Base-by-base conservation (phyloP, 2,797 vertebrate genomes). In the Tokudaia tokunoshimensis region DNA sequence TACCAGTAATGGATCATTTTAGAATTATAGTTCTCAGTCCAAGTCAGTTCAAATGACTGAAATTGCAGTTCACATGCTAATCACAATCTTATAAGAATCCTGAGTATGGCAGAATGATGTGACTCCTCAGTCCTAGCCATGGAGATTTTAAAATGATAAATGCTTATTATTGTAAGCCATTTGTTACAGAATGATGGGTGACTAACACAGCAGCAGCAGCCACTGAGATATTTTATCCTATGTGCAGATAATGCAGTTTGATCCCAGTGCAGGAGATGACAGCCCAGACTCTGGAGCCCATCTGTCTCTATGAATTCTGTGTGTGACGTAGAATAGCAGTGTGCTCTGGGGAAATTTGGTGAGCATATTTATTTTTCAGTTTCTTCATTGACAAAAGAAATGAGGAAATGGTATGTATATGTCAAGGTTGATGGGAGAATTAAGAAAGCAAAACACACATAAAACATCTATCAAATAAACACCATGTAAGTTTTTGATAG, bases 91-190 rank as follows among this genome's bases (percentile, higher is more conserved):
- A 3, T 44, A 75, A 61, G 72, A 88, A 89, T 88, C 7, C 29
- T 22, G 10, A 94, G 31, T 31, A 34, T 72, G 37, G 15, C 55
- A 86, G 50, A 81, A 78, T 26, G 17, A 61, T 81, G 65, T 13
- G 72, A 72, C 44, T 90, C 31, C 72, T 44, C 13, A 89, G 55
- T 95, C 12, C 9, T 89, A 57, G 67, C 44, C 70, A 29, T 12
- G 70, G 57, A 94, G 92, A 44, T 47, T 85, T 92, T 81, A 74
- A 90, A 31, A 88, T 75, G 80, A 84, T 74, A 93, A 89, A 72
- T 81, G 34, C 19, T 92, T 93, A 91, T 86, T 52, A 37, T 89
- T 70, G 92, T 79, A 82, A 89, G 19, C 20, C 34, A 94, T 52
- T 74, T 59, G 22, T 94, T 83, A 50, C 41, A 17, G 47, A 65